Base-by-base conservation (phyloP, 1,140 invertebrate genomes). In the Drosophila navojoa region DNA sequence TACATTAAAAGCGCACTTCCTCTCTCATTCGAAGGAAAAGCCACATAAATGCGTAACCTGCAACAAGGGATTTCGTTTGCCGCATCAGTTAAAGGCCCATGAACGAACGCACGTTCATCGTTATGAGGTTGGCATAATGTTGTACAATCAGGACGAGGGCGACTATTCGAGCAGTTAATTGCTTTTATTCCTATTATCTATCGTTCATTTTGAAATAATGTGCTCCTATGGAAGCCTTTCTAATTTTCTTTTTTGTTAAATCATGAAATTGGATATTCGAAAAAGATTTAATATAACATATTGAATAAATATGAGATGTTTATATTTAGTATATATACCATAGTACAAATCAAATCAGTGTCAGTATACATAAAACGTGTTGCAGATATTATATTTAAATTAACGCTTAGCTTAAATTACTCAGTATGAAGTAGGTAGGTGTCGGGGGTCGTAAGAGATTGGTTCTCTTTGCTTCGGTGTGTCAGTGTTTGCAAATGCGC, bases 31-130 rank as follows among this genome's bases (percentile, higher is more conserved):
- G 5, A 60, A 77, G 2, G 77, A 84, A 61, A 90, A 87, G 19
- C 77, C 81, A 0, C 84, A 79, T 45, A 91, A 79, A 40, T 91
- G 90, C 19, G 13, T 73, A 0, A 74, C 76, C 7, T 91, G 90
- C 38, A 45, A 70, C 6, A 91, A 91, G 32, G 69, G 64, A 2
- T 91, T 91, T 29, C 85, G 89, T 16, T 60, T 91, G 16, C 77
- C 81, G 2, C 90, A 91, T 50, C 90, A 91, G 57, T 69, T 91
- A 0, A 81, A 79, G 13, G 90, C 90, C 0, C 90, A 91, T 40
- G 50, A 74, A 35, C 86, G 76, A 7, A 77, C 90, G 0, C 64
- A 82, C 16, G 61, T 71, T 16, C 90, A 91, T 75, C 75, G 61
- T 5, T 52, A 67, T 13, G 76, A 78, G 19, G 5, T 67, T 6